These are phyloP conservation scores for Lasioglossum marginatum DNA, from an alignment of 2,888 invertebrate species.

Conservation along the genomic window DNA sequence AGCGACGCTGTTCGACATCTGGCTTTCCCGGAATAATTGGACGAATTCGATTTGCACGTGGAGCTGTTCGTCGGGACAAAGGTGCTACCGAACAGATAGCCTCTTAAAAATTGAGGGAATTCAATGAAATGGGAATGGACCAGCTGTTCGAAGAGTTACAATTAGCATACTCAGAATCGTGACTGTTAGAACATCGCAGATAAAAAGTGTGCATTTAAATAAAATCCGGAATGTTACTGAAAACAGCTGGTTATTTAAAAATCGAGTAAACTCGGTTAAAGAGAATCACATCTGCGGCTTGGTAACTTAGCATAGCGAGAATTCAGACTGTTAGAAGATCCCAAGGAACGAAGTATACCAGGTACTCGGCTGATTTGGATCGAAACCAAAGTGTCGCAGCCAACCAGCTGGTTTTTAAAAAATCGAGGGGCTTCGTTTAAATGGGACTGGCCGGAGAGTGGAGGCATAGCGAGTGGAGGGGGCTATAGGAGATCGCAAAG, in stretches of 20 bases:
- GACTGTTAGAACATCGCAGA: no score
- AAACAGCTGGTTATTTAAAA: no score
- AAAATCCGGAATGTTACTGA: no score
- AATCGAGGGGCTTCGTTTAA: not conserved
- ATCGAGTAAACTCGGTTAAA: no score
- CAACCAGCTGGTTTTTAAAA: not conserved
- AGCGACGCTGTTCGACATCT: not conserved
- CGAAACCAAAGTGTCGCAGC: not conserved
- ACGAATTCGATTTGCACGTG: not conserved
- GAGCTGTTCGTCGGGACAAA: not conserved
- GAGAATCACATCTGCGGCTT: not conserved
- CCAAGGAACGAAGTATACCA: not conserved
- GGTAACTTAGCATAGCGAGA: not conserved
- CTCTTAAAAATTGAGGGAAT: not conserved
- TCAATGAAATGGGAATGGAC: not conserved
- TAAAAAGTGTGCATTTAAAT: no score
- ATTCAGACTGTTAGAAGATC: not conserved
- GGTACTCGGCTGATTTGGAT: not conserved
- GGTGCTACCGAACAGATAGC: not conserved
- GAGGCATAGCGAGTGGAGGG: not conserved
- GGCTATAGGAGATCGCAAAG: conserved; percentile 7
- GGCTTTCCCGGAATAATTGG: not conserved
- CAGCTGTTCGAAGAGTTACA: not conserved
- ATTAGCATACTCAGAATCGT: no score
- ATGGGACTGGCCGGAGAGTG: not conserved